Evolutionary conservation across 2,888 invertebrate genomes (phyloP).

Genomic region (Drosophila robusta): DNA sequence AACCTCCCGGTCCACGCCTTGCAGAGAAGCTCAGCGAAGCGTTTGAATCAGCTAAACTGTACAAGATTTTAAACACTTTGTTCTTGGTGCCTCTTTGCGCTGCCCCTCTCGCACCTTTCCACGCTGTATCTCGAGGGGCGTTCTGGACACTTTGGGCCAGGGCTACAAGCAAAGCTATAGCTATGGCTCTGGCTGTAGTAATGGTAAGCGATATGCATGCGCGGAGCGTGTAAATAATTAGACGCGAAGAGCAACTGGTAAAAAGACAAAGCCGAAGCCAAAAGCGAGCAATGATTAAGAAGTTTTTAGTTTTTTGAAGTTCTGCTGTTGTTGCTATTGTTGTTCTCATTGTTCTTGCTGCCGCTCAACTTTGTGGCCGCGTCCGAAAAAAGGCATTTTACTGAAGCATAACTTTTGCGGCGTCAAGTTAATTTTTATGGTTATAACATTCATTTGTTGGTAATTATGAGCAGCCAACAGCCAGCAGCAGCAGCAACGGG

Average conservation of each 20-base stretch:
- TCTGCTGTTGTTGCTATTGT: slow-evolving; percentile 10
- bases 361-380: slow-evolving; percentile 21
- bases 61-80: slow-evolving; percentile 74
- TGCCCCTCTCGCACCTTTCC: neutral
- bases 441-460: slow-evolving; percentile 77
- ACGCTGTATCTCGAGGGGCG: slow-evolving; percentile 3
- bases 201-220: slow-evolving; percentile 76
- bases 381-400: slow-evolving; percentile 67
- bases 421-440: slow-evolving; percentile 75
- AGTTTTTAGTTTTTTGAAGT: slow-evolving; percentile 26
- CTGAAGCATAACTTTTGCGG: slow-evolving; percentile 75
- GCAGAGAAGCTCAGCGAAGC: slow-evolving; percentile 61
- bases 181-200: slow-evolving; percentile 39
- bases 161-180: slow-evolving; percentile 28
- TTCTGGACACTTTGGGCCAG: slow-evolving; percentile 57
- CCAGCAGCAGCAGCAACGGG: slow-evolving; percentile 11
- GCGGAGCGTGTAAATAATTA: slow-evolving; percentile 75
- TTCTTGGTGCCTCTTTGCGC: slow-evolving; percentile 5
- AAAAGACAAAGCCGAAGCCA: slow-evolving; percentile 39
- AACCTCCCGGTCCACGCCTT: neutral
- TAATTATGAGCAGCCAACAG: slow-evolving; percentile 65
- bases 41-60: slow-evolving; percentile 72
- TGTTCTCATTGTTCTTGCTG: slow-evolving; percentile 43
- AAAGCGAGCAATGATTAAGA: slow-evolving; percentile 60
- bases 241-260: slow-evolving; percentile 38